Evolutionary conservation across 2,113 vertebrate genomes (phyloP).

Genomic region (Oreocharis arfaki): DNA sequence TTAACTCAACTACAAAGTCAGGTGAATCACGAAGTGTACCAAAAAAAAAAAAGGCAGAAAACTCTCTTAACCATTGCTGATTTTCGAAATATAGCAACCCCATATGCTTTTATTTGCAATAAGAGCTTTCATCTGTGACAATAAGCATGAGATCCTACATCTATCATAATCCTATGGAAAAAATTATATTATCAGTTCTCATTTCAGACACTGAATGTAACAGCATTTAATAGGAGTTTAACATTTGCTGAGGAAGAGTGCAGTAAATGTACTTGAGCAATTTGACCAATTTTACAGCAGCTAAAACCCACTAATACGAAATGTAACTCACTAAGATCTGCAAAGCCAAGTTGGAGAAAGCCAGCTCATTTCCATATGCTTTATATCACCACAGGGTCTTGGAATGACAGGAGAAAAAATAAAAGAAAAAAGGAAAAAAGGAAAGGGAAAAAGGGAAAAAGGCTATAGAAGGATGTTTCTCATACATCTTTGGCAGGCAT

Average conservation of each 20-base stretch:
- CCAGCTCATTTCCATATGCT: not conserved
- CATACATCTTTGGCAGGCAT: not conserved
- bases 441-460: too few species aligned
- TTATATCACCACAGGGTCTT: not conserved
- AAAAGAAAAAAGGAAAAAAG: too few species aligned
- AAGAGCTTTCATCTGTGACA: not conserved
- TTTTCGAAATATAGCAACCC: not conserved
- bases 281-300: not conserved
- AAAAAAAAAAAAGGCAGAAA: not conserved
- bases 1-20: constrained; percentile 14
- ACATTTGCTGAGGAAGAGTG: not conserved
- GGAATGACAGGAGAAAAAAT: not conserved
- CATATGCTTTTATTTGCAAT: not conserved
- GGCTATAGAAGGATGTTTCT: not conserved
- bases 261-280: not conserved
- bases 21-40: not conserved
- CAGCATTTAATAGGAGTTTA: not conserved
- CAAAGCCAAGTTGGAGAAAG: not conserved
- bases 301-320: not conserved
- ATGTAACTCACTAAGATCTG: not conserved
- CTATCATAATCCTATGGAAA: not conserved
- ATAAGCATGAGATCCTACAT: not conserved
- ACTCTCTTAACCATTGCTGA: not conserved
- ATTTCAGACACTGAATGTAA: not conserved
- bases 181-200: not conserved